phyloP scores from a whole-genome alignment of 2,113 vertebrate species.

The Odocoileus virginianus region DNA sequence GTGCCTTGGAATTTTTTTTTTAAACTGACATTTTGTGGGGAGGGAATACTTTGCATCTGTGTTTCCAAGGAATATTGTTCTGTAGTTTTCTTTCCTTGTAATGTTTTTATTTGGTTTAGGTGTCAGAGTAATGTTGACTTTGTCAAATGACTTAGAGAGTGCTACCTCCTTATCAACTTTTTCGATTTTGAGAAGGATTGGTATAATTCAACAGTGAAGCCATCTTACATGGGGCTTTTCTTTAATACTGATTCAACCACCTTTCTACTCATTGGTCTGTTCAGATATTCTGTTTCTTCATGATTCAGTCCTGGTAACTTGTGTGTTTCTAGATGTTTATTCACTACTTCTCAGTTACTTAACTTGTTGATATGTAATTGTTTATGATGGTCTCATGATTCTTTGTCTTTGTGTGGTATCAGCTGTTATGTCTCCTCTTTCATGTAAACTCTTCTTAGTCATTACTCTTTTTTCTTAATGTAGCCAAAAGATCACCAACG shows the following conservation, averaged over 20 bases:
- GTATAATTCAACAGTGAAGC: neutral
- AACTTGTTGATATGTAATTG: neutral
- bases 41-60: neutral
- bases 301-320: neutral
- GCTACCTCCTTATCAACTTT: neutral
- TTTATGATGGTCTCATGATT: neutral
- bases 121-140: neutral
- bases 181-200: neutral
- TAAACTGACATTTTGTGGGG: rapidly evolving
- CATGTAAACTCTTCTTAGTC: neutral
- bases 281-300: neutral
- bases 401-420: neutral
- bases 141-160: neutral
- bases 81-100: neutral
- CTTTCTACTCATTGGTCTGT: neutral
- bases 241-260: neutral
- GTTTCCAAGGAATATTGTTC: neutral
- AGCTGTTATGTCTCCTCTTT: neutral
- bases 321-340: neutral
- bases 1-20: neutral
- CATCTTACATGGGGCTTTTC: neutral
- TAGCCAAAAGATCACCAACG: rapidly evolving
- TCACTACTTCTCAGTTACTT: neutral
- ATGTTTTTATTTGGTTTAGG: neutral
- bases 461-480: neutral